Evolutionary conservation across 2,797 vertebrate genomes (phyloP).

Genomic region (Scyliorhinus canicula): DNA sequence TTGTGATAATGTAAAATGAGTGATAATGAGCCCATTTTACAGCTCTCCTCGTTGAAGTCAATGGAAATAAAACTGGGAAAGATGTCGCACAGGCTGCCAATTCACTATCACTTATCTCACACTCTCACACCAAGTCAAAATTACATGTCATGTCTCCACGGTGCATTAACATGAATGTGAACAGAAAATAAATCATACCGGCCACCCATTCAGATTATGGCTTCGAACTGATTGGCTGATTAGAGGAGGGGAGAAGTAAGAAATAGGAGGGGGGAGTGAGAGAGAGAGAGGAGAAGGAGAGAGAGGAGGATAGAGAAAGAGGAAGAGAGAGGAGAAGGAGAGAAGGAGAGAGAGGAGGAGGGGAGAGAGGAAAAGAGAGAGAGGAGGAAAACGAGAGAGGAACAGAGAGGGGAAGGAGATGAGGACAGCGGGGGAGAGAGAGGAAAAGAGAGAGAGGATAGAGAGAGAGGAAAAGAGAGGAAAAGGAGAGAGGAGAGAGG

Average conservation of each 20-base stretch:
- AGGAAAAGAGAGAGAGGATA: no score
- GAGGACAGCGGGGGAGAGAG: no score
- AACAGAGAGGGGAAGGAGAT: no score
- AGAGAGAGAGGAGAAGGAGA: no score
- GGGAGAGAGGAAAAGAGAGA: no score
- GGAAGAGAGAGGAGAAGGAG: no score
- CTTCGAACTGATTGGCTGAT: neutral
- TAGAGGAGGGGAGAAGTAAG: neutral
- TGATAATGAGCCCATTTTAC: neutral
- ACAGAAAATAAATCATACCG: neutral
- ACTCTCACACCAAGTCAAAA: neutral
- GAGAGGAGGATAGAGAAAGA: no score
- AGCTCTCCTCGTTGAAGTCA: neutral
- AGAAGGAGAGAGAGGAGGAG: no score
- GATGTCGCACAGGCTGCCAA: neutral
- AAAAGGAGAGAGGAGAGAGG: no score
- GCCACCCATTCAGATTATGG: neutral
- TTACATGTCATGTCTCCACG: neutral
- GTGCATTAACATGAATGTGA: neutral
- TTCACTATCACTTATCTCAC: neutral
- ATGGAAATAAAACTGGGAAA: neutral
- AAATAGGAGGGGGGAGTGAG: no score
- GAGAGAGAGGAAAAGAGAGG: no score
- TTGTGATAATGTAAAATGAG: neutral
- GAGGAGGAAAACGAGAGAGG: no score